A percentile compares a stretch with the other conserved stretches of the same genome.
Conservation (phyloP, 2,888 invertebrate genomes). For the Macrophya annulata region DNA sequence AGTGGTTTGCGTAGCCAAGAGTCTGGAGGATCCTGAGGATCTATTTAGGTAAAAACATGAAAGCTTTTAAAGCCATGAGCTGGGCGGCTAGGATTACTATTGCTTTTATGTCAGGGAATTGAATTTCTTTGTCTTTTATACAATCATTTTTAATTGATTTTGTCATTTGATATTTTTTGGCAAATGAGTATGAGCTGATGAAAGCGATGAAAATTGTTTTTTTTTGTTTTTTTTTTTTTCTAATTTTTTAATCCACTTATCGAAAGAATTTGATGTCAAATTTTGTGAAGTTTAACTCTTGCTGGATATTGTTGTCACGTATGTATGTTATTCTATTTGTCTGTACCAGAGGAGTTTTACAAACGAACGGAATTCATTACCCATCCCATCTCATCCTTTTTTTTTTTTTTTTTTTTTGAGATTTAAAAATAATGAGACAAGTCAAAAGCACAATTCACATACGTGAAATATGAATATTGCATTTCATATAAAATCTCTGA, state of each 20-base stretch:
- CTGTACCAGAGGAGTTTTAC: neutral
- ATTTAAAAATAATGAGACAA: neutral
- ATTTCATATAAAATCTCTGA: neutral
- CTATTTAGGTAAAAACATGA: constrained; percentile 14
- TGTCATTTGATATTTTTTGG: neutral
- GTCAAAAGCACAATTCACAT: neutral
- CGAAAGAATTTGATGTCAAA: neutral
- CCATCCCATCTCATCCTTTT: no score
- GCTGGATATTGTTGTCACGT: constrained; percentile 6
- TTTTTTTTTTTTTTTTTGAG: constrained; percentile 11
- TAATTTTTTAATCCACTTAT: neutral
- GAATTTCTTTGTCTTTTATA: neutral
- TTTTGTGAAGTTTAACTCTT: neutral
- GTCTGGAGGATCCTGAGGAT: constrained; percentile 22
- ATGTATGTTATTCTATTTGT: constrained; percentile 12
- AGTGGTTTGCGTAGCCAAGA: neutral
- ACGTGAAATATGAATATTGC: neutral
- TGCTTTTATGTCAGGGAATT: neutral
- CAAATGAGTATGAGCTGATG: neutral
- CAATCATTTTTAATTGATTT: neutral
- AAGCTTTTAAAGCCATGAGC: neutral
- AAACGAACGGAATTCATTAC: constrained; percentile 29
- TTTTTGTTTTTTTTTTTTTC: constrained; percentile 11
- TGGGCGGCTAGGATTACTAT: neutral
- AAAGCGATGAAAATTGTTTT: constrained; percentile 31